These are phyloP conservation scores for Nomada fucata DNA, from an alignment of 2,888 invertebrate species.

Conservation along the genomic window DNA sequence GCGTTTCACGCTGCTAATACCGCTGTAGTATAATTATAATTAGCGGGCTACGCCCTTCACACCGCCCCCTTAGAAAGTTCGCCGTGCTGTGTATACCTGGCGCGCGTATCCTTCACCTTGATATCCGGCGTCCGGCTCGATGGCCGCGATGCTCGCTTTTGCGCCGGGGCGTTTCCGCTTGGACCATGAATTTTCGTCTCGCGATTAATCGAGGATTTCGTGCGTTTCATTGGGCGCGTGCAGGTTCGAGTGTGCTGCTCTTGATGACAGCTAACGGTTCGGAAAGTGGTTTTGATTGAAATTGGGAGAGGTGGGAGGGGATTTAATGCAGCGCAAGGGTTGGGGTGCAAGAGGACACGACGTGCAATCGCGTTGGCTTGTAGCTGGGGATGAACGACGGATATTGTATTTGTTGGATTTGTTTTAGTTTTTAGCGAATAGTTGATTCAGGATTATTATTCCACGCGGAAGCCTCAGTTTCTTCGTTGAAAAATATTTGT, in stretches of 20 bases:
- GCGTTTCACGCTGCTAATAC: slow-evolving; percentile 83
- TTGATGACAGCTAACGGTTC: neutral
- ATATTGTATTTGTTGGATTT: no score
- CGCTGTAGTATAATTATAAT: slow-evolving; percentile 83
- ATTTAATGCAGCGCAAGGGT: no score
- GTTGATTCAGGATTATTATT: no score
- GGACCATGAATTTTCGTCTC: neutral
- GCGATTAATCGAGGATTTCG: neutral
- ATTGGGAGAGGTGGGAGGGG: no score
- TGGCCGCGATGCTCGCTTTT: slow-evolving; percentile 27
- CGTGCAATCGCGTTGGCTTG: no score
- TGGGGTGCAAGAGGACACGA: no score
- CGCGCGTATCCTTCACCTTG: slow-evolving; percentile 69
- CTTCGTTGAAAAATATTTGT: no score
- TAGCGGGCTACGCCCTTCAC: slow-evolving; percentile 83
- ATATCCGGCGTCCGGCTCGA: slow-evolving; percentile 60
- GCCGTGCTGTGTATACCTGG: slow-evolving; percentile 50
- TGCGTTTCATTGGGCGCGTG: neutral
- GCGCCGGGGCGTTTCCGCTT: slow-evolving; percentile 7
- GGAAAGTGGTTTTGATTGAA: no score
- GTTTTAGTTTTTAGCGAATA: no score
- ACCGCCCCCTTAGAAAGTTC: slow-evolving; percentile 78
- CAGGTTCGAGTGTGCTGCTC: neutral
- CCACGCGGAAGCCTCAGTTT: no score
- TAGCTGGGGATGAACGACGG: no score